A percentile compares a stretch with the other conserved stretches of the same genome.
These are phyloP conservation scores for Brachionichthys hirsutus DNA, from an alignment of 2,113 vertebrate species.

Conservation along the genomic window DNA sequence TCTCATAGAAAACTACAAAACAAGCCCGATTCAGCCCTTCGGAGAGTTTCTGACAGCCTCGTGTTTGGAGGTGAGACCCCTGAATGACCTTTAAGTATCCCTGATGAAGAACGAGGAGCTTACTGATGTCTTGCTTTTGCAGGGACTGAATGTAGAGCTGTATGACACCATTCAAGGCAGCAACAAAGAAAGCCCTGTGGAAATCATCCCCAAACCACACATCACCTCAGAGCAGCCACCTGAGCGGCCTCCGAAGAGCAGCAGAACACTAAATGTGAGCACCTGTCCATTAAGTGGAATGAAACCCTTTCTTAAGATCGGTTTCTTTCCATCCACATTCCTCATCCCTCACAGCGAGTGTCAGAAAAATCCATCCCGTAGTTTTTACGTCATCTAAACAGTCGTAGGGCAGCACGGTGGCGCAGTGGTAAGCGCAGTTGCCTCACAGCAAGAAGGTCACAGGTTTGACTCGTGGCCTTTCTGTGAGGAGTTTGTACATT, in stretches of 20 bases:
- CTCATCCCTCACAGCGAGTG: no score
- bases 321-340: no score
- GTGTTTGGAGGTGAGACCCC: constrained; percentile 73
- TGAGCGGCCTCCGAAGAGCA: constrained; percentile 47
- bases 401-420: no score
- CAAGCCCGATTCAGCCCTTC: constrained; percentile 79
- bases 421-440: no score
- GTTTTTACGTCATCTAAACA: no score
- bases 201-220: constrained; percentile 30
- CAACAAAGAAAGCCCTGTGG: constrained; percentile 39
- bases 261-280: constrained; percentile 40
- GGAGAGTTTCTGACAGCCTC: constrained; percentile 81
- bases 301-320: no score
- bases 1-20: constrained; percentile 80
- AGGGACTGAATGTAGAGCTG: constrained; percentile 62
- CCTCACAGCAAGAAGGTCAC: no score
- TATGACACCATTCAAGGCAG: constrained; percentile 75
- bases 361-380: no score
- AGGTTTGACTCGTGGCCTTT: no score
- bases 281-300: background rate
- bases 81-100: background rate
- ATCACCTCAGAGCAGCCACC: constrained; percentile 37
- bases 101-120: background rate
- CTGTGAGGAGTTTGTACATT: no score
- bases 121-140: constrained; percentile 32